Conservation (phyloP, 2,888 invertebrate species). For the Callimorpha dominula region DNA sequence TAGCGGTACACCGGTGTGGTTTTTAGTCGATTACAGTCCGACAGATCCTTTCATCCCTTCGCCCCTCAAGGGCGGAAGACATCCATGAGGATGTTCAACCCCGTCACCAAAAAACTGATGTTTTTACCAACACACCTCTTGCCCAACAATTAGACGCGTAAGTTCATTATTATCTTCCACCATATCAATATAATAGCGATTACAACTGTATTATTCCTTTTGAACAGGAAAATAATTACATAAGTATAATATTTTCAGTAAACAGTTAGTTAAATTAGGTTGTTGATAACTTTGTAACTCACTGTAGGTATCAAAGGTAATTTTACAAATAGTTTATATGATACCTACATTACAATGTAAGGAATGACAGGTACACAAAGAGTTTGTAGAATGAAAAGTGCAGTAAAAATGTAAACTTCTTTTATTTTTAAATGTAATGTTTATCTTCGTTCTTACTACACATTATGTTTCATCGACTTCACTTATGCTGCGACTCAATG, state of each 20-base stretch:
- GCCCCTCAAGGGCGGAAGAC: no score
- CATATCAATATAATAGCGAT: background rate
- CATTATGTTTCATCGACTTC: no score
- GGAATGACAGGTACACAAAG: background rate
- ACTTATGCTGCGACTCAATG: background rate
- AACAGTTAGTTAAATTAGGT: slow-evolving; percentile 2
- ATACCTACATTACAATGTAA: background rate
- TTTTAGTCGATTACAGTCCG: no score
- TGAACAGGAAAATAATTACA: background rate
- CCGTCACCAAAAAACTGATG: no score
- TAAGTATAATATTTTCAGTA: slow-evolving; percentile 4
- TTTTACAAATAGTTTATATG: background rate
- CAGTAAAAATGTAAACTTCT: no score
- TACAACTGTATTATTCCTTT: slow-evolving; percentile 2
- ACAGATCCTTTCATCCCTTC: no score
- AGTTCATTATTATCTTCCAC: no score
- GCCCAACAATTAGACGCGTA: no score
- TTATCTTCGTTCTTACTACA: no score
- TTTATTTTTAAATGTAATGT: no score
- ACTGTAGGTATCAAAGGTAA: background rate
- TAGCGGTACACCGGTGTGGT: background rate
- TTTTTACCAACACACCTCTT: no score
- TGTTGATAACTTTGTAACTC: slow-evolving; percentile 3
- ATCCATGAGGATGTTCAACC: no score
- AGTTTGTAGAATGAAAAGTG: background rate